A percentile compares a stretch with the other conserved stretches of the same genome.
Evolutionary conservation across 2,113 vertebrate species (phyloP).

Genomic region (Bettongia penicillata): DNA sequence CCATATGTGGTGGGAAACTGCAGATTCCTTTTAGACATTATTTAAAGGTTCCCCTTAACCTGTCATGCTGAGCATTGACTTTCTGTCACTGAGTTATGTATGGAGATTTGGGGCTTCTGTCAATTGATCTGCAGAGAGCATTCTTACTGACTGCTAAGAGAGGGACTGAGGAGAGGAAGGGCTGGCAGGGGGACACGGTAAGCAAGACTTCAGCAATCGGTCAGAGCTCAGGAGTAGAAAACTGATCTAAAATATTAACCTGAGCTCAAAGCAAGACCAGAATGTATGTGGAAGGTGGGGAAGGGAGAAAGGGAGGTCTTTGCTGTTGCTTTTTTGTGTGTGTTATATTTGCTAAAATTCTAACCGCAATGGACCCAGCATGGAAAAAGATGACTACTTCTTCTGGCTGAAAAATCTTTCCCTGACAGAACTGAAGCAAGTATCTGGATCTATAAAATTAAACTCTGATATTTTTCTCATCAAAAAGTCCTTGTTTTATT

Average conservation of each 20-base stretch:
- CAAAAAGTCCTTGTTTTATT: not conserved
- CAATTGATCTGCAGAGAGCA: conserved; percentile 57
- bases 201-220: not conserved
- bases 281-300: too few relatives aligned
- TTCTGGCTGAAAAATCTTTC: conserved; percentile 26
- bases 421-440: not conserved
- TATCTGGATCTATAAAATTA: not conserved
- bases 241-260: conserved; percentile 46
- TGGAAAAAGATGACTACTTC: not conserved
- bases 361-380: conserved; percentile 24
- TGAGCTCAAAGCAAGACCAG: not conserved
- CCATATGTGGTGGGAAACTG: not conserved
- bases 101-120: not conserved
- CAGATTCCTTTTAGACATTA: conserved; percentile 50
- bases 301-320: not conserved
- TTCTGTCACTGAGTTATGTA: conserved; percentile 50
- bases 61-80: conserved; percentile 60
- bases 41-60: conserved; percentile 66
- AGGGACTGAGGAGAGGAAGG: conserved; percentile 19
- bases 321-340: not conserved
- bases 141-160: conserved; percentile 65
- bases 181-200: not conserved
- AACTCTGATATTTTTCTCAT: conserved; percentile 3
- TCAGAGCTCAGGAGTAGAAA: not conserved
- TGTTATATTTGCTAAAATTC: conserved; percentile 49